phyloP scores from a whole-genome alignment of 1,140 invertebrate species.

The Andrena cerasifolii region DNA sequence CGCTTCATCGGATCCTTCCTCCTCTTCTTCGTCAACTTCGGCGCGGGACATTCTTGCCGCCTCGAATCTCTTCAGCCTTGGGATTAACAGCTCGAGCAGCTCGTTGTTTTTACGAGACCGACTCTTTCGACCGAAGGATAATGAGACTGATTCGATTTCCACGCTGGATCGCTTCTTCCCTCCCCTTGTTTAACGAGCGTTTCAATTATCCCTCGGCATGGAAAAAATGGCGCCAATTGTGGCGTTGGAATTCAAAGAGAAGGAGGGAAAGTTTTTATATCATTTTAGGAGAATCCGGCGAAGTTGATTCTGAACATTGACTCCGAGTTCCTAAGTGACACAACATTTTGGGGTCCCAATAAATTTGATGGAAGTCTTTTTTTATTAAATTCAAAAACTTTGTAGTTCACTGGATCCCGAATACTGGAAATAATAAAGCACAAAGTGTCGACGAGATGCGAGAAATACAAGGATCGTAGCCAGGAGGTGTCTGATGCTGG shows the following conservation, averaged over 20 bases:
- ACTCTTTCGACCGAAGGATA: background rate
- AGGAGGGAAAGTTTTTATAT: no score
- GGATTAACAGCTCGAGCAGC: background rate
- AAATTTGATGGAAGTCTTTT: no score
- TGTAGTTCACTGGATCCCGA: background rate
- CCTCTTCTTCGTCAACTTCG: constrained; percentile 36
- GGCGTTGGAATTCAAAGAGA: no score
- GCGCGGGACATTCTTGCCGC: constrained; percentile 52
- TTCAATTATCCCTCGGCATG: background rate
- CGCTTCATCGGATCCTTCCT: constrained; percentile 53
- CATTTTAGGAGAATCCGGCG: no score
- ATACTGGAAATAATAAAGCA: no score
- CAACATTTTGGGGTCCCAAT: no score
- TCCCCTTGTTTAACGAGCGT: background rate
- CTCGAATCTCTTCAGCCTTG: constrained; percentile 16
- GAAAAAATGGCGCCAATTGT: background rate
- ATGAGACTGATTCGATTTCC: constrained; percentile 8
- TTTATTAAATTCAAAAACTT: no score
- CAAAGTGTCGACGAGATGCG: no score
- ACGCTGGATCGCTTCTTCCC: no score
- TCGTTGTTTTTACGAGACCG: constrained; percentile 15
- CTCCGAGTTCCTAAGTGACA: no score
- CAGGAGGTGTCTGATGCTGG: constrained; percentile 29
- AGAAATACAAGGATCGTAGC: background rate
- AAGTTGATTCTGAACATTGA: no score